Percentiles rank a stretch among this genome's conserved stretches.
Evolutionary conservation across 2,888 invertebrate genomes (phyloP).

Genomic region (Chrysopilus asiliformis): DNA sequence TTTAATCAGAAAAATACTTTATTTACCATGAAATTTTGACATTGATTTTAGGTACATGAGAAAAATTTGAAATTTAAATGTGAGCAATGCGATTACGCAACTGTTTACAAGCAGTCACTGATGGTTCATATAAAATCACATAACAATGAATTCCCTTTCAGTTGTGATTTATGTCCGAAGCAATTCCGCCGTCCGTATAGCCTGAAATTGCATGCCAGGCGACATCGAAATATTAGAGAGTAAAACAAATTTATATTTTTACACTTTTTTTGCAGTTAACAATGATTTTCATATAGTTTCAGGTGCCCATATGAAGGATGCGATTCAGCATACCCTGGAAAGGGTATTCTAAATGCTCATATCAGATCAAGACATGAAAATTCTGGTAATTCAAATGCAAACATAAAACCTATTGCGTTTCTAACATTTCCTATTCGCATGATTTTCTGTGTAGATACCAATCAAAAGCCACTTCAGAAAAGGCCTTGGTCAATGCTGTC

Average conservation of each 20-base stretch:
- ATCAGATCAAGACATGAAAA: constrained; percentile 9
- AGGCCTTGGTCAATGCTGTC: too few species aligned
- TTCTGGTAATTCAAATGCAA: constrained; percentile 2
- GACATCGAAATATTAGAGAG: constrained; percentile 22
- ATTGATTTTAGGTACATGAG: constrained; percentile 9
- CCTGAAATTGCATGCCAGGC: constrained; percentile 22
- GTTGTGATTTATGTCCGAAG: constrained; percentile 24
- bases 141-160: constrained; percentile 21
- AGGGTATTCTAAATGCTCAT: constrained; percentile 12
- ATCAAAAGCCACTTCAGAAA: too few species aligned
- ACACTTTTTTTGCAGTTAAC: background rate
- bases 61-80: constrained; percentile 8
- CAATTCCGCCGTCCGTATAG: constrained; percentile 26
- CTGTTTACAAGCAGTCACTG: constrained; percentile 26
- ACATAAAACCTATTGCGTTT: background rate
- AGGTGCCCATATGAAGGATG: constrained; percentile 11
- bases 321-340: constrained; percentile 8
- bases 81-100: constrained; percentile 22
- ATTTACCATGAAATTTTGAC: background rate
- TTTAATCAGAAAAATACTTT: background rate
- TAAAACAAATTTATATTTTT: constrained; percentile 6
- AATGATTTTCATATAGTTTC: constrained; percentile 3
- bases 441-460: too few species aligned
- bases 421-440: too few species aligned
- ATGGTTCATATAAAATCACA: constrained; percentile 27